Evolutionary conservation across 2,888 invertebrate species (phyloP).

Genomic region (Trilocha varians): DNA sequence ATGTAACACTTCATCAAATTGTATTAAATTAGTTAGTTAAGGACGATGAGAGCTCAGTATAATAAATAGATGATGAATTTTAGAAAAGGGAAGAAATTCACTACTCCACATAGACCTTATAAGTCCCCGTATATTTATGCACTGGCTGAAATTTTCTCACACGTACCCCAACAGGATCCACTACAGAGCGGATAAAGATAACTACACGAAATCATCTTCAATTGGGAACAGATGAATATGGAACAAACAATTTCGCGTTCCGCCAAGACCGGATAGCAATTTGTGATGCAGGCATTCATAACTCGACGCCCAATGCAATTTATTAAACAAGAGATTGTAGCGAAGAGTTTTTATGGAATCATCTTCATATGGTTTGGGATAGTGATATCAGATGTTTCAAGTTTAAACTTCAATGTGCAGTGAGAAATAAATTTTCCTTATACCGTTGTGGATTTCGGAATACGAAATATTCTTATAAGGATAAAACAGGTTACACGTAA

Average conservation of each 20-base stretch:
- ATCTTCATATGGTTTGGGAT: too few relatives aligned
- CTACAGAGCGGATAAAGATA: conserved; percentile 11
- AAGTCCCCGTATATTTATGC: too few relatives aligned
- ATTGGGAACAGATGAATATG: conserved; percentile 26
- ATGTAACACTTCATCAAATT: too few relatives aligned
- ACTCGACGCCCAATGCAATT: background rate
- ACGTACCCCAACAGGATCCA: background rate
- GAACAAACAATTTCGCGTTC: conserved; percentile 44
- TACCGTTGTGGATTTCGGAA: conserved; percentile 26
- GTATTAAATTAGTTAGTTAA: too few relatives aligned
- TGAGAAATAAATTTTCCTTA: background rate
- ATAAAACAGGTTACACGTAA: conserved; percentile 37
- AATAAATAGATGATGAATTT: too few relatives aligned
- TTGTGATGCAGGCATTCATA: conserved; percentile 25
- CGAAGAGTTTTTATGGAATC: background rate
- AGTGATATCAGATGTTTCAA: too few relatives aligned
- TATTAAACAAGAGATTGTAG: background rate
- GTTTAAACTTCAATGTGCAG: too few relatives aligned
- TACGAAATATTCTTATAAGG: conserved; percentile 23
- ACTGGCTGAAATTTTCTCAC: background rate
- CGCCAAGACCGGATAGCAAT: conserved; percentile 44
- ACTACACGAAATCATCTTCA: conserved; percentile 19
- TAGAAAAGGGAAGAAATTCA: too few relatives aligned
- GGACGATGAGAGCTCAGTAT: too few relatives aligned
- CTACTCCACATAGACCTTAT: too few relatives aligned